A percentile compares a stretch with the other conserved stretches of the same genome.
phyloP scores from a whole-genome alignment of 2,113 vertebrate genomes.

The Lophura nycthemera region DNA sequence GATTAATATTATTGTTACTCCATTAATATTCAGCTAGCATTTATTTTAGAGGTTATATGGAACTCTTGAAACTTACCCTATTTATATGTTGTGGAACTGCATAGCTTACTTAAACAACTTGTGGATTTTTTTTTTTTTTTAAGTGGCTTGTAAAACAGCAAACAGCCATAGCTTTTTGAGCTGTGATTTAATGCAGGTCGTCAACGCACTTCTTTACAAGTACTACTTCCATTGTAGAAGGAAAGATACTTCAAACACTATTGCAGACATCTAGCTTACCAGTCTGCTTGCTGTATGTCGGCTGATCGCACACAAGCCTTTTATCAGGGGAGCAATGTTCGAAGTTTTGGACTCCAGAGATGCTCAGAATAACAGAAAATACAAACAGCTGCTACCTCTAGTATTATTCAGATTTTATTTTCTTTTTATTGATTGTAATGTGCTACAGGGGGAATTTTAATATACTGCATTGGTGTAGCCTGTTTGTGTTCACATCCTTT shows the following conservation, averaged over 20 bases:
- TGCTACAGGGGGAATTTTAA: slow-evolving; percentile 63
- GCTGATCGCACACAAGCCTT: slow-evolving; percentile 62
- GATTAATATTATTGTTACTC: slow-evolving; percentile 78
- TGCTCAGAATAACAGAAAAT: slow-evolving; percentile 78
- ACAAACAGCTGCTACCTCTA: slow-evolving; percentile 98
- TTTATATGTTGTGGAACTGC: slow-evolving; percentile 80
- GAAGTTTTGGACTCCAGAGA: slow-evolving; percentile 74
- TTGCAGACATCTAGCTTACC: slow-evolving; percentile 45
- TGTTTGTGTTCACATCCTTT: slow-evolving; percentile 74
- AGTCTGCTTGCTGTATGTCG: slow-evolving; percentile 56
- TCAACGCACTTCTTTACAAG: slow-evolving; percentile 60
- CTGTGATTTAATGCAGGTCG: slow-evolving; percentile 47
- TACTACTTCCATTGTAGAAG: slow-evolving; percentile 36
- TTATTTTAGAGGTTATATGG: slow-evolving; percentile 78
- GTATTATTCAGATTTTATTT: slow-evolving; percentile 87
- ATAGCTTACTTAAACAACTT: slow-evolving; percentile 72
- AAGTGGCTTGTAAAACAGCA: slow-evolving; percentile 58
- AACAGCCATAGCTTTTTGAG: slow-evolving; percentile 56
- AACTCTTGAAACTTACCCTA: slow-evolving; percentile 77
- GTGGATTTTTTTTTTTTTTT: slow-evolving; percentile 27
- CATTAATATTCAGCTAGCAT: slow-evolving; percentile 79
- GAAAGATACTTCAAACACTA: slow-evolving; percentile 59
- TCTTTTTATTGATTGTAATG: slow-evolving; percentile 78
- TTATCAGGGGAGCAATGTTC: slow-evolving; percentile 68
- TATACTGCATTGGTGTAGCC: slow-evolving; percentile 71